These are phyloP conservation scores for Marisa cornuarietis DNA, from an alignment of 1,140 invertebrate genomes.

Conservation along the genomic window DNA sequence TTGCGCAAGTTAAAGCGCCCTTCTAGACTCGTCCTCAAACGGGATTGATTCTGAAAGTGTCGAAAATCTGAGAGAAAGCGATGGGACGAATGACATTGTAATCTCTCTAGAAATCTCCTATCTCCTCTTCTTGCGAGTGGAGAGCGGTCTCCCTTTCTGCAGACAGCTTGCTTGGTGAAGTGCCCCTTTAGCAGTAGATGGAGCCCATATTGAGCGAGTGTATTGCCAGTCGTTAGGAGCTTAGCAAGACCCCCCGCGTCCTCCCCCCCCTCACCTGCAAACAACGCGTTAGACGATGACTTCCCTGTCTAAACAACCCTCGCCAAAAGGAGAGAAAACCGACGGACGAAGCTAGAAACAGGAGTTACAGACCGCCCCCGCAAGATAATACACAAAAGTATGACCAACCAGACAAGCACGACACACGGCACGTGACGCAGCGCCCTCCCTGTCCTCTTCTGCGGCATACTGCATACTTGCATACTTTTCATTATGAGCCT, in stretches of 20 bases:
- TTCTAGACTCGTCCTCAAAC: not conserved
- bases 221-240: not conserved
- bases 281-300: conserved; percentile 21
- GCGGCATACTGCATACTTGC: too few species aligned
- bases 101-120: not conserved
- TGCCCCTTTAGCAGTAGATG: not conserved
- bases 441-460: not conserved
- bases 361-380: conserved; percentile 16
- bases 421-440: not conserved
- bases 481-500: not conserved
- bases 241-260: not conserved
- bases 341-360: conserved; percentile 3
- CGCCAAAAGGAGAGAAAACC: not conserved
- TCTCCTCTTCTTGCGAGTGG: not conserved
- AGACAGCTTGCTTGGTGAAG: not conserved
- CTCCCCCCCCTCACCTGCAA: not conserved
- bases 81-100: conserved; percentile 1
- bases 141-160: not conserved
- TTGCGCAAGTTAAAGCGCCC: not conserved
- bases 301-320: conserved; percentile 15
- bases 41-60: conserved; percentile 2
- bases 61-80: too few species aligned
- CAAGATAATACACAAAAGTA: not conserved
- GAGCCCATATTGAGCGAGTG: not conserved
- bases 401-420: not conserved